Evolutionary conservation across 2,113 vertebrate species (phyloP).

Genomic region (Lepus americanus): DNA sequence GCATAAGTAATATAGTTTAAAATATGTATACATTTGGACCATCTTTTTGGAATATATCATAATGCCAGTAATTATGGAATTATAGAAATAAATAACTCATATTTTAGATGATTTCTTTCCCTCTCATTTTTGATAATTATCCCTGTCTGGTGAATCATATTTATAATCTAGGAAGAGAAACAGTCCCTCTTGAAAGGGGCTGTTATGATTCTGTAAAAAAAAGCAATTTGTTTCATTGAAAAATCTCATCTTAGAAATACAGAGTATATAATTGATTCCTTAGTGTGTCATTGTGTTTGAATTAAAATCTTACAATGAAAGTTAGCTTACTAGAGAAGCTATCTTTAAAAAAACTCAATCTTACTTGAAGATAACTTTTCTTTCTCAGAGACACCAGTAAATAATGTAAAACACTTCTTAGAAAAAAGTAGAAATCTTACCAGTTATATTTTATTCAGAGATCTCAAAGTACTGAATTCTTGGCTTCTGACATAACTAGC

Average conservation of each 20-base stretch:
- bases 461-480: slow-evolving; percentile 68
- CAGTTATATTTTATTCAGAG: slow-evolving; percentile 68
- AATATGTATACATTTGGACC: background rate
- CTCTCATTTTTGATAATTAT: slow-evolving; percentile 40
- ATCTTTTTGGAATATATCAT: slow-evolving; percentile 55
- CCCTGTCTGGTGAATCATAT: slow-evolving; percentile 20
- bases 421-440: slow-evolving; percentile 54
- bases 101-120: slow-evolving; percentile 14
- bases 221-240: slow-evolving; percentile 66
- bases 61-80: background rate
- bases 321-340: slow-evolving; percentile 49
- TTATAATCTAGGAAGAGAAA: slow-evolving; percentile 62
- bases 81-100: slow-evolving; percentile 56
- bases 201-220: slow-evolving; percentile 65
- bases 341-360: slow-evolving; percentile 56
- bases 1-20: slow-evolving; percentile 22
- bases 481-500: slow-evolving; percentile 67
- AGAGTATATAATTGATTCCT: slow-evolving; percentile 57
- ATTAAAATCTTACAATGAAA: slow-evolving; percentile 67
- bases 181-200: background rate
- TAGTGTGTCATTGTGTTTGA: slow-evolving; percentile 59
- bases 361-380: slow-evolving; percentile 55
- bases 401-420: slow-evolving; percentile 59
- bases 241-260: slow-evolving; percentile 57
- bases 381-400: slow-evolving; percentile 51